Evolutionary conservation across 2,797 vertebrate species (phyloP).

Genomic region (Melanotaenia trifasciata): DNA sequence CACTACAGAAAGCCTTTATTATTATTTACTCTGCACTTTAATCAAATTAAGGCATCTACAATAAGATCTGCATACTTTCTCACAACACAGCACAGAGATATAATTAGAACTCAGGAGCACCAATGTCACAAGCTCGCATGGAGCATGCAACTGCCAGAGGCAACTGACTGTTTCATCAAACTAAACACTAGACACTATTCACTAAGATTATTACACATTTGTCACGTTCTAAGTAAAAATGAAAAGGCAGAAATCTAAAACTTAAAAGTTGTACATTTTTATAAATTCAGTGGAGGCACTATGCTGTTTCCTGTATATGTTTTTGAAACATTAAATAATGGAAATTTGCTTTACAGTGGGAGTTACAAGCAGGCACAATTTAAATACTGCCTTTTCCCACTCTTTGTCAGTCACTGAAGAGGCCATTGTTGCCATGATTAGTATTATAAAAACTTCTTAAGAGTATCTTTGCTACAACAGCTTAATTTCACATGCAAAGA

Average conservation of each 20-base stretch:
- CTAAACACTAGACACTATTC: conserved; percentile 53
- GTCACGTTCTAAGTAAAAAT: conserved; percentile 15
- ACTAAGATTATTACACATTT: conserved; percentile 41
- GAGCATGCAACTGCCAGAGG: conserved; percentile 65
- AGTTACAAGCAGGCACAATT: conserved; percentile 65
- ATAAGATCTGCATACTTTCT: conserved; percentile 28
- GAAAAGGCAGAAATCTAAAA: conserved; percentile 7
- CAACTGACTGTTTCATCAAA: conserved; percentile 65
- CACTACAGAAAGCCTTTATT: conserved; percentile 5
- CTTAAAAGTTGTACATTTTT: conserved; percentile 21
- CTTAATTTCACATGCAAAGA: conserved; percentile 43
- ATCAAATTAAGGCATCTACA: conserved; percentile 23
- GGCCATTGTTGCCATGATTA: conserved; percentile 66
- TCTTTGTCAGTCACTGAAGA: conserved; percentile 54
- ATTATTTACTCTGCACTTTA: conserved; percentile 7
- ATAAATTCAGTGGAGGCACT: background rate
- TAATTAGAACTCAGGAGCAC: conserved; percentile 76
- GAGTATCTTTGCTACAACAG: conserved; percentile 52
- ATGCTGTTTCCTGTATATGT: conserved; percentile 29
- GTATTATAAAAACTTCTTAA: conserved; percentile 60
- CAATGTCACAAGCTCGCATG: conserved; percentile 75
- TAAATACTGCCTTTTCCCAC: conserved; percentile 52
- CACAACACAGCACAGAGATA: conserved; percentile 56
- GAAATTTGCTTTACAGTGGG: conserved; percentile 42
- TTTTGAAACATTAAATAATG: conserved; percentile 35